Conservation (phyloP, 2,888 invertebrate species). For the Cheilosia grossa region DNA sequence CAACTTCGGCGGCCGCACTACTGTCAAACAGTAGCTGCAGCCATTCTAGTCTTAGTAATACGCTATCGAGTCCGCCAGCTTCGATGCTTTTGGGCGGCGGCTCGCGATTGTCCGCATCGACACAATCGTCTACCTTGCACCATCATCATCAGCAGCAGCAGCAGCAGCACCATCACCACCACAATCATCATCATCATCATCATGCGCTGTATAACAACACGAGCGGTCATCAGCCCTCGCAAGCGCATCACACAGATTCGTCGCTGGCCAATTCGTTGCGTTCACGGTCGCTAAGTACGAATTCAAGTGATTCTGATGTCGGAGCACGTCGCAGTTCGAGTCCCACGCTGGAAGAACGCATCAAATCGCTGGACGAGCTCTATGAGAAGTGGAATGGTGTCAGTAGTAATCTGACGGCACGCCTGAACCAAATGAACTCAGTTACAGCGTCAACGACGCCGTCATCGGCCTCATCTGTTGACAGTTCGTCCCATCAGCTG, state of each 20-base stretch:
- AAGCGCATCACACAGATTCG: constrained; percentile 80
- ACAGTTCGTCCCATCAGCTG: constrained; percentile 66
- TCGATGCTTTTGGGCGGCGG: constrained; percentile 69
- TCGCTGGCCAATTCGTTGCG: constrained; percentile 85
- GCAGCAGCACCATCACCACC: constrained; percentile 77
- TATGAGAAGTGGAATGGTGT: constrained; percentile 94
- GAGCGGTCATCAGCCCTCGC: constrained; percentile 80
- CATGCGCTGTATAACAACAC: constrained; percentile 77
- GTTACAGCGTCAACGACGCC: constrained; percentile 83
- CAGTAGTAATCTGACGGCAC: constrained; percentile 71
- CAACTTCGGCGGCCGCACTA: constrained; percentile 76
- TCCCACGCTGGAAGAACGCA: constrained; percentile 94
- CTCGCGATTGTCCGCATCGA: constrained; percentile 66
- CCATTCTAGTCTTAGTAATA: constrained; percentile 83
- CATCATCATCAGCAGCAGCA: constrained; percentile 78
- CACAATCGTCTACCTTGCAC: constrained; percentile 76
- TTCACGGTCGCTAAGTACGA: constrained; percentile 90
- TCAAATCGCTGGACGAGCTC: constrained; percentile 95
- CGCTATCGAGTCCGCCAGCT: constrained; percentile 77
- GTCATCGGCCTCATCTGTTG: constrained; percentile 83
- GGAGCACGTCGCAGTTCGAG: constrained; percentile 86
- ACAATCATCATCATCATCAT: constrained; percentile 78
- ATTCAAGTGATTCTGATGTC: constrained; percentile 88
- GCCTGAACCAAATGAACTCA: constrained; percentile 75
- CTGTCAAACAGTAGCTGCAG: constrained; percentile 78